Evolutionary conservation across 2,797 vertebrate species (phyloP).

Genomic region (Alectoris magna): DNA sequence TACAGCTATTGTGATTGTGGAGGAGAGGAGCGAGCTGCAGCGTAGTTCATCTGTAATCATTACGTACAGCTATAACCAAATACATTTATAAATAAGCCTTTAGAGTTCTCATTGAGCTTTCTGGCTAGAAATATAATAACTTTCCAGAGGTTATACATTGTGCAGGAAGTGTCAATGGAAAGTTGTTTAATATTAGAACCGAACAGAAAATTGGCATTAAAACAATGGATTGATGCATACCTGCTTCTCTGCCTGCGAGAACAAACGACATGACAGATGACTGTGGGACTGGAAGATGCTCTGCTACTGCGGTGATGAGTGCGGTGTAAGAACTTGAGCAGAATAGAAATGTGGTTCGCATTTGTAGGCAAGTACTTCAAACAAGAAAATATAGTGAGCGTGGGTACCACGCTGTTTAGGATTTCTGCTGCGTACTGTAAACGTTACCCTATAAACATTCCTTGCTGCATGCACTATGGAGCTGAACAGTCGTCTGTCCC

Average conservation of each 20-base stretch:
- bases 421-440: background rate
- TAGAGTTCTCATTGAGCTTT: slow-evolving; percentile 11
- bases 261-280: background rate
- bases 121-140: background rate
- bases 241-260: background rate
- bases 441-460: background rate
- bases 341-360: background rate
- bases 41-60: background rate
- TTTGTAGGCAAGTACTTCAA: background rate
- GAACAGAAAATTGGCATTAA: background rate
- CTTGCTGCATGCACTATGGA: background rate
- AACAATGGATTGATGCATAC: background rate
- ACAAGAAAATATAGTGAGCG: background rate
- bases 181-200: background rate
- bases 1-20: background rate
- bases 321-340: background rate
- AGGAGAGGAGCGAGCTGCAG: background rate
- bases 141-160: background rate
- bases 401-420: background rate
- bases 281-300: background rate
- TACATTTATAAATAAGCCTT: background rate
- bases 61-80: background rate
- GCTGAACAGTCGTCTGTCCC: background rate
- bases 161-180: background rate
- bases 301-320: background rate